These are phyloP conservation scores for Ophthalmotilapia sp. DNA, from an alignment of 2,113 vertebrate genomes.

Conservation along the genomic window DNA sequence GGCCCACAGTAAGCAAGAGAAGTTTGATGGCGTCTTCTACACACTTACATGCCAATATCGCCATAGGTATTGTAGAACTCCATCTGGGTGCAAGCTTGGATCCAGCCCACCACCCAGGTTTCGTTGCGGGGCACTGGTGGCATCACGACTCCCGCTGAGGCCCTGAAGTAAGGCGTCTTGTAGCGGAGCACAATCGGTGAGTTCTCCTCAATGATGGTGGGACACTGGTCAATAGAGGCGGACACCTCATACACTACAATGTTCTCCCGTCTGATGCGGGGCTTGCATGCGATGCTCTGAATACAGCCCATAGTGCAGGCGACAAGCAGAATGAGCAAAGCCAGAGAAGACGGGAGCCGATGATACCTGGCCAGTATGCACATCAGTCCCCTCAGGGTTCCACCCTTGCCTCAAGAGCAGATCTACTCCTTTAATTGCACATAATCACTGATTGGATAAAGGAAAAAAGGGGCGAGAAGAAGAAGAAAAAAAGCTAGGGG, in stretches of 20 bases:
- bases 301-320: conserved; percentile 87
- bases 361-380: conserved; percentile 58
- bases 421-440: conserved; percentile 42
- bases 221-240: conserved; percentile 91
- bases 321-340: conserved; percentile 63
- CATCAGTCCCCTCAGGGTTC: conserved; percentile 67
- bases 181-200: conserved; percentile 97
- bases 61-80: conserved; percentile 99
- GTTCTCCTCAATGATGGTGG: conserved; percentile 94
- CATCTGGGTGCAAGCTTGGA: conserved; percentile 98
- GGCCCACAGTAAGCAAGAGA: neutral
- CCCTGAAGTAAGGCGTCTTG: conserved; percentile 97
- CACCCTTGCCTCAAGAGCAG: conserved; percentile 54
- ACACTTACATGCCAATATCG: conserved; percentile 89
- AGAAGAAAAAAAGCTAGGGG: neutral
- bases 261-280: conserved; percentile 91
- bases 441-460: conserved; percentile 25
- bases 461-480: neutral
- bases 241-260: conserved; percentile 96
- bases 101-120: conserved; percentile 98
- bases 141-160: conserved; percentile 91
- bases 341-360: conserved; percentile 60
- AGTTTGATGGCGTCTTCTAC: neutral
- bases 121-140: conserved; percentile 92
- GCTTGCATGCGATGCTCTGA: conserved; percentile 95